These are phyloP conservation scores for Prosapia bicincta DNA, from an alignment of 2,888 invertebrate genomes.

Conservation along the genomic window DNA sequence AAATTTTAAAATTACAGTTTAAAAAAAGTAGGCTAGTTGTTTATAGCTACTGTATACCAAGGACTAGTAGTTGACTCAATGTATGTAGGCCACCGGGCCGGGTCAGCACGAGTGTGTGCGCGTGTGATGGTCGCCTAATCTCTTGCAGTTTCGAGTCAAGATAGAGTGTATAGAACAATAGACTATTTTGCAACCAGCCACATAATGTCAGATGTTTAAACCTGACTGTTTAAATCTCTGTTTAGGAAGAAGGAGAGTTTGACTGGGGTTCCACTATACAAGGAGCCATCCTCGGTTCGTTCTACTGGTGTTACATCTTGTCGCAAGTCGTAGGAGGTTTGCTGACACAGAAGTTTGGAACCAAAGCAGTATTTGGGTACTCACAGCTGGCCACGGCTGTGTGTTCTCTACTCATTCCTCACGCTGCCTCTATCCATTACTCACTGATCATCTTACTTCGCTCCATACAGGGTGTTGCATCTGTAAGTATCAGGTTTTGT, in stretches of 20 bases:
- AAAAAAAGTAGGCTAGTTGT: too few relatives aligned
- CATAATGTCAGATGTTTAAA: too few relatives aligned
- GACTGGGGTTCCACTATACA: constrained; percentile 63
- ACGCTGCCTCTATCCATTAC: constrained; percentile 60
- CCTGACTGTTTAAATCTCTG: too few relatives aligned
- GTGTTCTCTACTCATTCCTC: constrained; percentile 63
- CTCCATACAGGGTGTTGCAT: constrained; percentile 65
- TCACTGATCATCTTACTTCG: constrained; percentile 58
- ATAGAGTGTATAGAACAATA: too few relatives aligned
- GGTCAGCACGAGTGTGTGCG: too few relatives aligned
- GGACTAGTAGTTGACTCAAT: too few relatives aligned
- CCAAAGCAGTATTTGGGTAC: constrained; percentile 66
- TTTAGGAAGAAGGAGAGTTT: constrained; percentile 54
- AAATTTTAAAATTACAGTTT: too few relatives aligned
- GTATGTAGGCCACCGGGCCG: too few relatives aligned
- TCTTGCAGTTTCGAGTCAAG: too few relatives aligned
- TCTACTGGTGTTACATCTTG: constrained; percentile 70
- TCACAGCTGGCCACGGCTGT: constrained; percentile 66
- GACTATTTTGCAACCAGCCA: too few relatives aligned
- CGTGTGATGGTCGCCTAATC: too few relatives aligned
- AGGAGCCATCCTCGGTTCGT: constrained; percentile 62
- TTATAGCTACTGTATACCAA: too few relatives aligned
- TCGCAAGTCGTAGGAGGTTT: constrained; percentile 67
- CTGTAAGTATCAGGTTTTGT: constrained; percentile 55
- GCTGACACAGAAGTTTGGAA: constrained; percentile 66